Evolutionary conservation across 1,140 invertebrate species (phyloP), one percentile per base, ranked within the genome.

Genomic region (Magallana ariakensis): DNA sequence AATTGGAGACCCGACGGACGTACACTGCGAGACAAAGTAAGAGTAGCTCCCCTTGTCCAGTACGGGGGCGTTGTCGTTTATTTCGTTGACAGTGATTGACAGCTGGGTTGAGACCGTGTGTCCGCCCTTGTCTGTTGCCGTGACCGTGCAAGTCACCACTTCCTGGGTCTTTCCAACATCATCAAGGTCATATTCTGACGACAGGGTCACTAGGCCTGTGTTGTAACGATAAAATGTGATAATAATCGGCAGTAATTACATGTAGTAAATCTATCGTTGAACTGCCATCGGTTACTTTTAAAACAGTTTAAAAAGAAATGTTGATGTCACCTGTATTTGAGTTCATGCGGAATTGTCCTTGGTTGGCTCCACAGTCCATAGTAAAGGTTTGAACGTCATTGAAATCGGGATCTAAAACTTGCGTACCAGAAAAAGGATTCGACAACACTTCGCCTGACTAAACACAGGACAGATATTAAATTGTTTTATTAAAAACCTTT

Each of bases 351-450:
- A 88, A 88, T 57, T 85, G 70, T 8, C n/a, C 60, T 22, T 85
- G 58, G 15, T 62, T 83, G 19, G 60, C 16, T 16, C 84, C 84
- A 88, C 87, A 88, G 54, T 88, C 84, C 87, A 88, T 85, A 6
- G 87, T 83, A 11, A 83, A 85, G 0, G 75, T 85, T 62, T 88
- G 84, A 55, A 70, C 46, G n/a, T 88, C 87, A 53, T 82, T 66
- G 4, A 70, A 81, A 53, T 88, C 87, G 19, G 57, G 60, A 53
- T 82, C 80, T 10, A 83, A 26, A 6, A 88, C 80, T 33, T 56
- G 46, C 53, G 82, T 57, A 15, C 81, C 84, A 56, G 53, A 8
- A 55, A 82, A 57, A 16, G 80, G 53, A 82, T 82, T 82, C 0
- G 55, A 15, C 53, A 57, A 56, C 33, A 82, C 19, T 7, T 57